These are phyloP conservation scores for Palythoa caribaeorum DNA, from an alignment of 92 coral and sea anemone species.

Conservation along the genomic window DNA sequence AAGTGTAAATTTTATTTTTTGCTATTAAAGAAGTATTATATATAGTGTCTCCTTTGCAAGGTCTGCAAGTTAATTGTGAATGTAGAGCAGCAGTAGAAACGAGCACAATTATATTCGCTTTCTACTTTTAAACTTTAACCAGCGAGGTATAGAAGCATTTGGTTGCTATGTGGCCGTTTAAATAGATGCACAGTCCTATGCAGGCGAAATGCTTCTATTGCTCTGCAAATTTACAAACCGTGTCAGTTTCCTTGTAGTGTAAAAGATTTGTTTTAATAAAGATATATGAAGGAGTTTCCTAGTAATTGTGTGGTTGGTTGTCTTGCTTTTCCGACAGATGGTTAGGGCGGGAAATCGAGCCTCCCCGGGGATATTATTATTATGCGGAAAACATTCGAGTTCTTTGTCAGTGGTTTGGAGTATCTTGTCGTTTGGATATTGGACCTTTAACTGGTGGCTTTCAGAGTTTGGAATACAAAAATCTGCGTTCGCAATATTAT, in stretches of 20 bases:
- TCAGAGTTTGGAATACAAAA: not conserved
- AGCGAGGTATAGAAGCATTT: conserved; percentile 34
- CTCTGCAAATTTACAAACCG: conserved; percentile 13
- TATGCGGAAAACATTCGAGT: conserved; percentile 10
- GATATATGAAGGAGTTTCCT: conserved; percentile 71
- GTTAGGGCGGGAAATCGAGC: conserved; percentile 35
- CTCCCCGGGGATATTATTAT: conserved; percentile 29
- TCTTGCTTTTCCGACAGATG: conserved; percentile 27
- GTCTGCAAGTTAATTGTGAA: conserved; percentile 38
- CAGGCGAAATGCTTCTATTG: conserved; percentile 42
- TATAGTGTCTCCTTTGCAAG: conserved; percentile 44
- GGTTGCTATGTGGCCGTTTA: conserved; percentile 27
- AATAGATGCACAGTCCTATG: conserved; percentile 15
- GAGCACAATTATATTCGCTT: not conserved
- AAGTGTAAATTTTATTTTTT: conserved; percentile 98
- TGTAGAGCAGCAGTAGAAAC: conserved; percentile 6
- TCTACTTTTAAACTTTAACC: conserved; percentile 33
- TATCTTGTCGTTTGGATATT: conserved; percentile 10
- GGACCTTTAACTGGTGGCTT: not conserved
- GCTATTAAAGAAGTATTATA: conserved; percentile 91
- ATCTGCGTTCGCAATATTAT: not conserved
- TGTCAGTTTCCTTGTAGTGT: conserved; percentile 50
- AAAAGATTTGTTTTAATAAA: conserved; percentile 90
- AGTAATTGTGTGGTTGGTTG: conserved; percentile 41
- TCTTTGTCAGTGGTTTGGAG: not conserved